phyloP scores from a whole-genome alignment of 1,140 invertebrate genomes.

The Zophobas atratus region DNA sequence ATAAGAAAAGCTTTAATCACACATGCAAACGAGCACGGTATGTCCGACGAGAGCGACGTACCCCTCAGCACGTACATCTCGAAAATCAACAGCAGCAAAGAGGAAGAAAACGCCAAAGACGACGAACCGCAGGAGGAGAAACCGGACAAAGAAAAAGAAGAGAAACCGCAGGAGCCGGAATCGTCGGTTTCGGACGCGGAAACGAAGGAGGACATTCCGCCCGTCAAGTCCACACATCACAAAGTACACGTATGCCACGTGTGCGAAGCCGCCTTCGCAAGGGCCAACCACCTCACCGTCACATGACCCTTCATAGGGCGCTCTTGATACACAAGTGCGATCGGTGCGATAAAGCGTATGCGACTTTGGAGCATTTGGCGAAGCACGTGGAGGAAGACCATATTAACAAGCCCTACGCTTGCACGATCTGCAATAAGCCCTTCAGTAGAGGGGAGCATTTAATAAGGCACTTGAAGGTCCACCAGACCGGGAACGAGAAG shows the following conservation, averaged over 20 bases:
- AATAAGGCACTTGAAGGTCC: constrained; percentile 68
- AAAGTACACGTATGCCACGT: constrained; percentile 65
- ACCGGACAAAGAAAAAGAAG: background rate
- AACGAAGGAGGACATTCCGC: constrained; percentile 8
- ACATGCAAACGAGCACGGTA: constrained; percentile 66
- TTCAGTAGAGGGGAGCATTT: constrained; percentile 66
- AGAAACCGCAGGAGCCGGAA: constrained; percentile 13
- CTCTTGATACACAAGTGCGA: constrained; percentile 66
- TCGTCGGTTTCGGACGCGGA: constrained; percentile 8
- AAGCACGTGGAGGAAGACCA: constrained; percentile 77
- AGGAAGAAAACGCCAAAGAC: constrained; percentile 48
- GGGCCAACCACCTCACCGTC: constrained; percentile 65
- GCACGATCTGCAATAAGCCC: constrained; percentile 72
- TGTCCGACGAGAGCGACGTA: constrained; percentile 62
- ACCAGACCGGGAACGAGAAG: constrained; percentile 58
- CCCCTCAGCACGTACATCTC: constrained; percentile 53
- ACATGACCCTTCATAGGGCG: constrained; percentile 65
- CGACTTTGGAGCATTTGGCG: constrained; percentile 67
- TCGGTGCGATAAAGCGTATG: constrained; percentile 65
- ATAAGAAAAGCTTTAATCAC: constrained; percentile 67
- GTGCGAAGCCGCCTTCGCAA: constrained; percentile 62
- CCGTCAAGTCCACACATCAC: constrained; percentile 14
- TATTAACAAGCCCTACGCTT: constrained; percentile 77
- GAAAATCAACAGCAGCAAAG: constrained; percentile 45
- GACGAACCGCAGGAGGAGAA: constrained; percentile 13